Evolutionary conservation across 2,888 invertebrate genomes (phyloP), one percentile per base, ranked within the genome.

Genomic region (Drosophila subquinaria): DNA sequence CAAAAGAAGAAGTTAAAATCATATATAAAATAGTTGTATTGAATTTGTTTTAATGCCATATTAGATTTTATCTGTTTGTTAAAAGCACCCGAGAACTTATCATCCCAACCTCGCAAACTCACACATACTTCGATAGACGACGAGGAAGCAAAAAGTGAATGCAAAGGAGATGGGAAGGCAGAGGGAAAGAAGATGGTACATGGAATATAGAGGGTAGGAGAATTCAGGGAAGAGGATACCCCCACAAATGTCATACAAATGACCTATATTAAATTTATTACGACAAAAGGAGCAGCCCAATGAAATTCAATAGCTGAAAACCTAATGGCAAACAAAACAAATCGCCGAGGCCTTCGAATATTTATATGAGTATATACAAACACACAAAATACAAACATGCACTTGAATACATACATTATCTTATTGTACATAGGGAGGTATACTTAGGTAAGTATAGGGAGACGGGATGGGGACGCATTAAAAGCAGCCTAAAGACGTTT

Each of bases 241-340:
- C 73, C 69, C 73, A 76, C 78, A 66, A 88, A 88, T 86, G 90
- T 86, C 86, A 86, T 89, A 88, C 83, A 86, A 85, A 88, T 86
- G 88, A 89, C 86, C 86, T 88, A 88, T 89, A 89, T 88, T 86
- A 89, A 86, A 86, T 89, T 89, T 89, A 89, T 89, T 89, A 85
- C 80, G 82, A 78, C 83, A 62, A 53, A 67, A 72, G 75, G 73
- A 85, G 82, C 80, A 77, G 78, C 69, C 78, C 78, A 88, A 88
- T 86, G 90, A 89, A 89, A 86, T 89, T 82, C 90, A 86, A 85
- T 85, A 82, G 86, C 83, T 75, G 69, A 67, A 69, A 69, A 70
- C 74, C 80, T 82, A 83, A 88, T 88, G 82, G 87, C 82, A 83
- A 82, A 76, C 89, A 83, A 82, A 83, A 86, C 87, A 83, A 83